Evolutionary conservation across 1,140 invertebrate genomes (phyloP), one percentile per base, ranked within the genome.

Genomic region (Colletes latitarsis): DNA sequence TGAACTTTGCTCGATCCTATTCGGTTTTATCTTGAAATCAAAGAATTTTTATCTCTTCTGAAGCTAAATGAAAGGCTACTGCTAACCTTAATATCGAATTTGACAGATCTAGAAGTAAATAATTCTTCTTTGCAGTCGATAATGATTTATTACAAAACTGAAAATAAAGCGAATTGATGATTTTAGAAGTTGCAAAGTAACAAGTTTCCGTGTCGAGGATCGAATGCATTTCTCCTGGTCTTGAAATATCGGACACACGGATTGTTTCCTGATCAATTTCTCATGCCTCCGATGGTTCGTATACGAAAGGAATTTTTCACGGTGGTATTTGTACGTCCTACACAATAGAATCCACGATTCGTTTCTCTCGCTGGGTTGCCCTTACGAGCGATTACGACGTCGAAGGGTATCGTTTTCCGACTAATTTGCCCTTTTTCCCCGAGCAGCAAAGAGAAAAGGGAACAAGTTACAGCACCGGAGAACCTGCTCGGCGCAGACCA

Each of bases 401-500:
- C 76, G 30, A 52, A 68, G 81, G 57, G 83, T 77, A 82, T 85
- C 74, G 71, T 83, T 88, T 88, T 83, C 86, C 86, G 83, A 88
- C 83, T 88, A 88, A 88, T 88, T 88, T 88, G 77, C 72, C 60
- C 72, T 76, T 77, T 71, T 73, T 66, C 77, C 60, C 4, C 60
- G 41, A 15, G 14, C n/a, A 60, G 70, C 69, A 70, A 77, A 84
- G 79, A 82, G 69, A 76, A 78, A 78, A 69, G 75, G 60, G 58
- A 58, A 71, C 64, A 67, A 74, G 43, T 55, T 62, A n/a, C 12
- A n/a, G 14, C 53, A 70, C 30, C 62, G 81, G 72, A 73, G 82
- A 88, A 93, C 90, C 92, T 93, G 92, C 79, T 93, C 85, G 75
- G 63, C 60, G 71, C 92, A 93, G 91, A 85, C 88, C 76, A 81